Percentiles rank a stretch among this genome's conserved stretches.
Evolutionary conservation across 2,888 invertebrate genomes (phyloP).

Genomic region (Lasioglossum calceatum): DNA sequence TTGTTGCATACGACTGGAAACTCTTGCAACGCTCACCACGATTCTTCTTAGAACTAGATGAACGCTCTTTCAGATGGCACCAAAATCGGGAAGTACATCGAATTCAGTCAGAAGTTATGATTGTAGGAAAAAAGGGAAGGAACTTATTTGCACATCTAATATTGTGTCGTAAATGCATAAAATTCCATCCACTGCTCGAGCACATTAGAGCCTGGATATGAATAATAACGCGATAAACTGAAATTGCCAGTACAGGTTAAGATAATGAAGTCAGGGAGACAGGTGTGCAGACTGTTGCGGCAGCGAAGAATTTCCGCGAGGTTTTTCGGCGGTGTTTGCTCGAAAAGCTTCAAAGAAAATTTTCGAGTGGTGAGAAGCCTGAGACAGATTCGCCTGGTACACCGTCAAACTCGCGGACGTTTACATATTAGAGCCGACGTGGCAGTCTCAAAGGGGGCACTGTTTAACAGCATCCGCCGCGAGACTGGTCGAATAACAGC

Average conservation of each 20-base stretch:
- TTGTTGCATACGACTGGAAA: too few relatives aligned
- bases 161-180: too few relatives aligned
- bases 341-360: not conserved
- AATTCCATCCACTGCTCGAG: too few relatives aligned
- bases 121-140: too few relatives aligned
- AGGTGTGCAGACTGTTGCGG: not conserved
- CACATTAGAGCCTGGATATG: not conserved
- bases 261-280: not conserved
- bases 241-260: not conserved
- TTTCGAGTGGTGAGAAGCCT: not conserved
- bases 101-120: too few relatives aligned
- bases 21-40: too few relatives aligned
- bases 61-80: too few relatives aligned
- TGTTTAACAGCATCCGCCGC: constrained; percentile 33
- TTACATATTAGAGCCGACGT: constrained; percentile 21
- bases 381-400: not conserved
- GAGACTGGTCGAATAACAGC: constrained; percentile 44
- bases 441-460: constrained; percentile 12
- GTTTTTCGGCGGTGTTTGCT: not conserved
- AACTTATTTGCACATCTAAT: too few relatives aligned
- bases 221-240: not conserved
- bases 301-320: not conserved
- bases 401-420: constrained; percentile 9
- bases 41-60: too few relatives aligned
- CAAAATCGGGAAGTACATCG: too few relatives aligned